Percentiles rank a stretch among this genome's conserved stretches.
These are phyloP conservation scores for Helobdella robusta DNA, from an alignment of 2,888 invertebrate genomes.

Conservation along the genomic window DNA sequence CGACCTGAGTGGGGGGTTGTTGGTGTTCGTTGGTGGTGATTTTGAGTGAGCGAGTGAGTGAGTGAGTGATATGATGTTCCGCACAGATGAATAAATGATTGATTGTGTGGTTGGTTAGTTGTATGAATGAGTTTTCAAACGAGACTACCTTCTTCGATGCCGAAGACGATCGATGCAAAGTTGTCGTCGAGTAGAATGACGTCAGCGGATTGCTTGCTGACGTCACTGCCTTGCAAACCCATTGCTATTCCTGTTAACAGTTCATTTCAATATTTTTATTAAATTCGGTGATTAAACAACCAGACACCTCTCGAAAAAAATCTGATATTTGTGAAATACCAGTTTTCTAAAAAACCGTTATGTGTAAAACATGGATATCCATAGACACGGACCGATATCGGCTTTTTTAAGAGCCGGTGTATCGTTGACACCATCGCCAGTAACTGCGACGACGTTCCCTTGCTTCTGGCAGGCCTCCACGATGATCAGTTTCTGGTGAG, in stretches of 20 bases:
- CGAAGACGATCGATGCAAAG: conserved; percentile 40
- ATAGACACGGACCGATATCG: conserved; percentile 52
- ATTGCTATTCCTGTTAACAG: conserved; percentile 35
- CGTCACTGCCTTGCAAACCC: conserved; percentile 38
- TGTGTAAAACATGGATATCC: neutral
- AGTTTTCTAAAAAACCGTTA: neutral
- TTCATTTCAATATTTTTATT: neutral
- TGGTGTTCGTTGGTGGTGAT: neutral
- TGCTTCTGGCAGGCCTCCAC: conserved; percentile 70
- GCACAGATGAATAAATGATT: neutral
- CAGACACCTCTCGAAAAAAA: too few species aligned
- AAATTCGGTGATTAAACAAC: too few species aligned
- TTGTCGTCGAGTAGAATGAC: conserved; percentile 39
- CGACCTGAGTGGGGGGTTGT: conserved; percentile 24
- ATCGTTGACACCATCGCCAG: conserved; percentile 79
- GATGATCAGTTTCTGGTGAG: conserved; percentile 72
- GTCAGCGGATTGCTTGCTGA: conserved; percentile 39
- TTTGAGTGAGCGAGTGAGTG: neutral
- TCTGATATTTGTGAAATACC: neutral
- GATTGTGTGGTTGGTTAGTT: neutral
- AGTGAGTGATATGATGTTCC: neutral
- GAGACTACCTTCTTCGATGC: conserved; percentile 38
- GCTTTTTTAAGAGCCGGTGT: conserved; percentile 74
- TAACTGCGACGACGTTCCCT: conserved; percentile 71
- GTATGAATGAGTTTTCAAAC: neutral